Evolutionary conservation across 2,797 vertebrate genomes (phyloP).

Genomic region (Rousettus madagascariensis): DNA sequence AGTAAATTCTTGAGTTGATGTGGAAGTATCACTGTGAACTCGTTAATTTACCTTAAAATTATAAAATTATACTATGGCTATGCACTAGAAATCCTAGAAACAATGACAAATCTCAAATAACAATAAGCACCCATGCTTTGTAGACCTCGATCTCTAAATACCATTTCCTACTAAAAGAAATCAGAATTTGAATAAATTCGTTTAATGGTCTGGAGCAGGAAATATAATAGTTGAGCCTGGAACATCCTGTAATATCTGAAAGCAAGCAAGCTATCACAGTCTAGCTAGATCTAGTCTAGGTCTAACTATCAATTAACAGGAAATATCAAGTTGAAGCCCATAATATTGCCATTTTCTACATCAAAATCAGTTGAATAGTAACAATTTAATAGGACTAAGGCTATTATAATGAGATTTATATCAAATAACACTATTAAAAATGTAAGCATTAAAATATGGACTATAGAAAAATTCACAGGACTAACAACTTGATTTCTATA

Average conservation of each 20-base stretch:
- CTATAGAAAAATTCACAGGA: not conserved
- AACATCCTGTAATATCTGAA: not conserved
- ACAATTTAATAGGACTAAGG: not conserved
- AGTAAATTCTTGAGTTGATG: not conserved
- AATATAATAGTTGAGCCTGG: not conserved
- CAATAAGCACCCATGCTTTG: not conserved
- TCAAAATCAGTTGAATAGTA: not conserved
- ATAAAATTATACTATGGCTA: not conserved
- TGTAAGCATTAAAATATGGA: not conserved
- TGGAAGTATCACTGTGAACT: not conserved
- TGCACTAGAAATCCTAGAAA: not conserved
- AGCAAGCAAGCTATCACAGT: not conserved
- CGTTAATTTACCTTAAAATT: not conserved
- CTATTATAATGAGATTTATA: not conserved
- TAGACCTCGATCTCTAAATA: not conserved
- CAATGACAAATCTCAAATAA: not conserved
- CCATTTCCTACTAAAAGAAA: not conserved
- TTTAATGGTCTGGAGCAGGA: not conserved
- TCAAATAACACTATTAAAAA: not conserved
- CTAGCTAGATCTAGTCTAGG: not conserved
- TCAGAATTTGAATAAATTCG: not conserved
- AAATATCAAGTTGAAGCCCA: not conserved
- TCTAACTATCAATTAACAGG: not conserved
- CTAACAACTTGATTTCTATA: not conserved
- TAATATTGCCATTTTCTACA: not conserved